Conservation (phyloP, 2,113 vertebrate genomes). For the Antechinus flavipes region DNA sequence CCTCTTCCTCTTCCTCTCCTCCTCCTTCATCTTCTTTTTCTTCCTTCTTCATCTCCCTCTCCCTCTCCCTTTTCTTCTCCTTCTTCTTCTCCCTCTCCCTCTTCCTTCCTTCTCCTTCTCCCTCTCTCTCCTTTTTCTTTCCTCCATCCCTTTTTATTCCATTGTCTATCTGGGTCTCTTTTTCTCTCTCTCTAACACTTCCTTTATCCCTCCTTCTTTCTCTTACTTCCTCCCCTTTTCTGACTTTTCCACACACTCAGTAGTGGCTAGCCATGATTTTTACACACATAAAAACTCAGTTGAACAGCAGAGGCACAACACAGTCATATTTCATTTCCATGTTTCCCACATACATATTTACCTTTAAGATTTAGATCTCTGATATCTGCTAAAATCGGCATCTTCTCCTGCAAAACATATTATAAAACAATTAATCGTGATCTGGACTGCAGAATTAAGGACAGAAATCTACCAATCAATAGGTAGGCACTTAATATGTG, state of each 20-base stretch:
- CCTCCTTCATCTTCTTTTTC: not conserved
- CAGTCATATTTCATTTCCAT: not conserved
- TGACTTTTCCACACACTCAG: not conserved
- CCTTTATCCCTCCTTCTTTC: too few relatives aligned
- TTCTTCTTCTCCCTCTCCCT: not conserved
- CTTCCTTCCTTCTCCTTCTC: not conserved
- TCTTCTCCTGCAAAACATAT: conserved; percentile 61
- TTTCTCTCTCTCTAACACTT: too few relatives aligned
- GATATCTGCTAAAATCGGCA: conserved; percentile 14
- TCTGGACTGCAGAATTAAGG: not conserved
- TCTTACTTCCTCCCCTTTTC: not conserved
- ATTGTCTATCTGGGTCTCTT: too few relatives aligned
- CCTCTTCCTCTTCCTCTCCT: not conserved
- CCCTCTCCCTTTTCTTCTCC: not conserved
- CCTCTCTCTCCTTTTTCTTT: not conserved
- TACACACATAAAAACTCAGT: not conserved
- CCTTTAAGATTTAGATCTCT: conserved; percentile 54
- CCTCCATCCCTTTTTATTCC: too few relatives aligned
- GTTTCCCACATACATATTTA: conserved; percentile 24
- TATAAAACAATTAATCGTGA: not conserved
- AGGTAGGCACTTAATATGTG: not conserved
- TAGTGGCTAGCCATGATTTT: not conserved
- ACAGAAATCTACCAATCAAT: not conserved
- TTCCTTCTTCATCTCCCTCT: too few relatives aligned
- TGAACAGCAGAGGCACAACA: not conserved